These are phyloP conservation scores for Rhynchomys soricoides DNA, from an alignment of 2,113 vertebrate genomes.

Conservation along the genomic window DNA sequence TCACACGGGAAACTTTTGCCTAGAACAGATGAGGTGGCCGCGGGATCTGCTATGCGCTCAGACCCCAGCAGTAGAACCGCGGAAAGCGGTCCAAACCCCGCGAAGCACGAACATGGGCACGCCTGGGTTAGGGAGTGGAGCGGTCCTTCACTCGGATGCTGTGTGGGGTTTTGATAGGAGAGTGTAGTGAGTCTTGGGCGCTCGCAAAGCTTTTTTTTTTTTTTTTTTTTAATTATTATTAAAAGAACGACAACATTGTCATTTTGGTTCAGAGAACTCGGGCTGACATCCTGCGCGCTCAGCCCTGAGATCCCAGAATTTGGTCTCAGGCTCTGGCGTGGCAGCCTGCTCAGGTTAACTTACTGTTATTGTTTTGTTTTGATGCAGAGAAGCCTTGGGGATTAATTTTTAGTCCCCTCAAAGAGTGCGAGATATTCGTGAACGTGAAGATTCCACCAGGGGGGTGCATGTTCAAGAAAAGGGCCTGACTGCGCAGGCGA, in stretches of 20 bases:
- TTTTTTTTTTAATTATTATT: too few species aligned
- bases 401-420: background rate
- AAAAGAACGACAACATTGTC: background rate
- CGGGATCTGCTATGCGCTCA: background rate
- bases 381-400: background rate
- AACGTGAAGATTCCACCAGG: background rate
- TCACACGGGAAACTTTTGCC: constrained; percentile 72
- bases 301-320: background rate
- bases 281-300: background rate
- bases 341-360: background rate
- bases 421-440: background rate
- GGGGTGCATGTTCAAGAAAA: background rate
- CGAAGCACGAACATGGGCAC: background rate
- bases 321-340: background rate
- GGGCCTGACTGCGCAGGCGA: background rate
- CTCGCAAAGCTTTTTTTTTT: background rate
- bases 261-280: background rate
- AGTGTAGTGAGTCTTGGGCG: background rate
- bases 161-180: background rate
- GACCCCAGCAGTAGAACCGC: background rate
- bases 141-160: background rate
- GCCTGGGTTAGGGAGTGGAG: background rate
- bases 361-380: background rate
- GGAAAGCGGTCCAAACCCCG: background rate
- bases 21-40: constrained; percentile 62